Base-by-base conservation (phyloP, 92 coral and sea anemone species). In the Montipora capitata region DNA sequence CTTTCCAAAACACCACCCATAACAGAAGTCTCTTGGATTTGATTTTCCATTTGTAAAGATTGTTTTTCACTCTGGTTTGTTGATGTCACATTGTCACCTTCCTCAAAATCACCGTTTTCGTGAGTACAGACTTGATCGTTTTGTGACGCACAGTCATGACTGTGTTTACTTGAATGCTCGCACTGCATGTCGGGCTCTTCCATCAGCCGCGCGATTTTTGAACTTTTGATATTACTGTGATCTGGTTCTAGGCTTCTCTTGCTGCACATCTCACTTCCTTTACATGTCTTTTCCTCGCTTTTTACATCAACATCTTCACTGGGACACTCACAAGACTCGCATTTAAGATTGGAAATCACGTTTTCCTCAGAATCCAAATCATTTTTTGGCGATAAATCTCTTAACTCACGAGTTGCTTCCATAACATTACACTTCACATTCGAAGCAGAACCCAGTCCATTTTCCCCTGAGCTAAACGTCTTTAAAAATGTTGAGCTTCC, bases 141-240 rank as follows among this genome's bases (percentile, higher is more conserved):
- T 61, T 57, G 69, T 71, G 72, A n/a, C 45, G 38, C 86, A 5
- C 70, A 70, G 38, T 74, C 95, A 84, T 83, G 54, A 43, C 58
- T 67, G 54, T 91, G 49, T 72, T 90, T 90, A 73, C 92, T 84
- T 9, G 99, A 98, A 77, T 98, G 99, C 81, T 98, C 98, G 85
- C 99, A 98, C 49, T 96, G 99, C 87, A 89, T 92, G 67, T 96
- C 95, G 38, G 98, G 94, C 72, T 96, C 97, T 4, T 92, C 97
- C 85, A 90, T 68, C 27, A 96, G 78, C 79, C 92, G 90, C 45
- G 91, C 91, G n/a, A 89, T 63, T 74, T 89, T 85, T 51, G 93
- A 93, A 68, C 78, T 66, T 88, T 93, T 92, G 95, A 94, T 88
- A 78, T 76, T 92, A 94, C 99, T 94, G 96, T 96, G 96, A 93